These are phyloP conservation scores for Pollimyrus isidori DNA, from an alignment of 2,113 vertebrate genomes.

Conservation along the genomic window DNA sequence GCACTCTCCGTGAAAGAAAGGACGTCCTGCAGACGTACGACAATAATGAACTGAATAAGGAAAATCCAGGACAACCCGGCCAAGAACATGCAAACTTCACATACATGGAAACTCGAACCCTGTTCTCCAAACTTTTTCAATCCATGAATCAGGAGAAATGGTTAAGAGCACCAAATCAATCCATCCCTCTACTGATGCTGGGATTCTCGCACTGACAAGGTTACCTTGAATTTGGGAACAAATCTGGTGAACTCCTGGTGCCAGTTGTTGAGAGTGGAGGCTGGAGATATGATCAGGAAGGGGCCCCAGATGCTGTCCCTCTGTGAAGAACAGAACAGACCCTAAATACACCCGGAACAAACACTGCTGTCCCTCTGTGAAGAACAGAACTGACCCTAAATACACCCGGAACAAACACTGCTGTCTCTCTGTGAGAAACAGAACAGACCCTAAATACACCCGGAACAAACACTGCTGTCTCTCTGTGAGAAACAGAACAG, in stretches of 20 bases:
- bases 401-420: slow-evolving; percentile 41
- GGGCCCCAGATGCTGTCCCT: slow-evolving; percentile 99
- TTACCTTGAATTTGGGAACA: slow-evolving; percentile 97
- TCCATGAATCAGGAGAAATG: neutral
- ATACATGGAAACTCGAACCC: neutral
- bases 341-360: neutral
- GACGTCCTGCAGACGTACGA: no score
- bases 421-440: slow-evolving; percentile 73
- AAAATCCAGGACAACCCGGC: neutral
- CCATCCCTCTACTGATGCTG: neutral
- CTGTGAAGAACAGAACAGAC: slow-evolving; percentile 41
- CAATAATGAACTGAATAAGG: neutral
- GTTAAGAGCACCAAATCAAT: neutral
- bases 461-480: slow-evolving; percentile 71
- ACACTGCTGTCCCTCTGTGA: slow-evolving; percentile 81
- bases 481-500: slow-evolving; percentile 51
- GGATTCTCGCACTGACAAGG: neutral
- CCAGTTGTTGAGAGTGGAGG: slow-evolving; percentile 98
- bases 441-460: slow-evolving; percentile 15
- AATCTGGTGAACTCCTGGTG: slow-evolving; percentile 99
- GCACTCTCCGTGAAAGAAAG: no score
- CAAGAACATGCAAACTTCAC: neutral
- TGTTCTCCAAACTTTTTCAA: neutral
- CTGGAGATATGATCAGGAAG: slow-evolving; percentile 97
- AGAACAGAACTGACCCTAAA: slow-evolving; percentile 13